Base-by-base conservation (phyloP, 2,888 invertebrate species). In the Tetranychus truncatus region DNA sequence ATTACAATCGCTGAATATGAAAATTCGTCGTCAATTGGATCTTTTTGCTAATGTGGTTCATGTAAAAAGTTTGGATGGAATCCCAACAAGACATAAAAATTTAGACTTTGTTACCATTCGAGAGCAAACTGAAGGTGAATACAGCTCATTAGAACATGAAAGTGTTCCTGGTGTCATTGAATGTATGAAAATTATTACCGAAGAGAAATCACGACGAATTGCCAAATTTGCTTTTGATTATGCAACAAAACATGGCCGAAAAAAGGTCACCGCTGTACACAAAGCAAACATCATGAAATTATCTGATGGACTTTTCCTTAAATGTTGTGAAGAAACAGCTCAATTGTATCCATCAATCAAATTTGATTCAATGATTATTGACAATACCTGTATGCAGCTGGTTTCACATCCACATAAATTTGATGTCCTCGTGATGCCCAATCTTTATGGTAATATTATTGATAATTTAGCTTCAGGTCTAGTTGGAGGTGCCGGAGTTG, bases 281-380 rank as follows among this genome's bases (percentile, higher is more conserved):
- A 99, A 99, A 84, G 97, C 97, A 1, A 99, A 99, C 82, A 99
- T 99, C 81, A 99, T 99, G 97, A 99, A 99, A 83, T 86, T 99
- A 18, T 95, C 95, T 24, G 97, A 99, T 84, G 97, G 97, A 1
- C 85, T 97, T 75, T 97, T 97, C 82, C 84, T 97, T 78, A 88
- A 87, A 80, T 90, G 90, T 76, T 96, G 96, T 82, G 89, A 90
- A 82, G 90, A 92, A 84, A 89, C 92, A 83, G 88, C 94, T 0
- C 88, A 90, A 80, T 85, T 93, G 45, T 95, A 95, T 84, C 95
- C 95, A 0, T 91, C 90, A 81, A 92, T 99, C 81, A 86, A 94
- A 81, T 95, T 94, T 84, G 94, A 95, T 82, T 89, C 89, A 81
- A 96, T 99, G 96, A 99, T 99, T 81, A 94, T 99, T 66, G 99